Base-by-base conservation (phyloP, 2,888 invertebrate species). In the Lasioglossum calceatum region DNA sequence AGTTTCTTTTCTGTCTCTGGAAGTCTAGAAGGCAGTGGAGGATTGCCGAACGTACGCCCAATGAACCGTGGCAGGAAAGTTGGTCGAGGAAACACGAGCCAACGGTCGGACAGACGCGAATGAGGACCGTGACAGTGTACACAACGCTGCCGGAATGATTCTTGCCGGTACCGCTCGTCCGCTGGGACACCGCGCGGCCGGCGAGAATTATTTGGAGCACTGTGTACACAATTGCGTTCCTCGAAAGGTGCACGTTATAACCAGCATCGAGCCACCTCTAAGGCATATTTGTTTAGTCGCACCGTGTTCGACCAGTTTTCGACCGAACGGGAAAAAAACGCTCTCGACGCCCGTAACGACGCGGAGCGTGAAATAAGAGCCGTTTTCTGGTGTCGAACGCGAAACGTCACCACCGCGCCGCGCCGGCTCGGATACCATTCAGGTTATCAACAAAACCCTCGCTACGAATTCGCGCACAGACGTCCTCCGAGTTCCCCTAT, bases 271-370 rank as follows among this genome's bases (percentile, higher is more conserved):
- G 75, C 74, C 85, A 70, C 75, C 79, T 85, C 80, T 70, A 71
- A 76, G 80, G 86, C 80, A 76, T 87, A 72, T 90, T 90, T 90
- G 86, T 85, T 90, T 89, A 90, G 90, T 83, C 89, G 87, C 73
- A 72, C 67, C 89, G 42, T 77, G 85, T 77, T 75, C 86, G 77
- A 87, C 87, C 84, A 87, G 87, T 87, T 87, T 87, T 87, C 83
- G 87, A 71, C 73, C 39, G 81, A 73, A 79, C 77, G 39, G 39
- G 74, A 70, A 83, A 75, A 75, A 74, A 74, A 50, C 73, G 50
- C n/a, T 54, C 58, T 70, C 36, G 70, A 79, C 67, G 44, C 76
- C 32, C 50, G 58, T 42, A 47, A n/a, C 71, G 71, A 71, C 42
- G 7, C 36, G 16, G 16, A 44, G 27, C 67, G 79, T 50, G 76